Conservation (phyloP, 2,888 invertebrate genomes). For the Serrognathus titanus region DNA sequence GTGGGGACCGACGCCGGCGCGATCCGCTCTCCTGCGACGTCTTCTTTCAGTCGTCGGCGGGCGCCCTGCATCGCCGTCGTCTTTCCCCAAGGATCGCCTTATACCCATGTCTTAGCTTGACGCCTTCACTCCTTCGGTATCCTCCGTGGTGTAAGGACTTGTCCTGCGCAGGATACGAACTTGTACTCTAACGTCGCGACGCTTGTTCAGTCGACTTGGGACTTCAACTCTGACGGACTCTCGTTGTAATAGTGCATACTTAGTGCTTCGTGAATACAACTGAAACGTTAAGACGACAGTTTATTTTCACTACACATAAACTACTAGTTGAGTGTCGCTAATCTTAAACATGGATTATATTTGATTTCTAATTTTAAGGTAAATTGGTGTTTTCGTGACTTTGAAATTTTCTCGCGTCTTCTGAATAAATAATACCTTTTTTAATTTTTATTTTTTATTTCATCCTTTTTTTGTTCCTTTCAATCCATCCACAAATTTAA, state of each 20-base stretch:
- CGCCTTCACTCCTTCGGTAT: constrained; percentile 50
- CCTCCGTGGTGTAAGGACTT: constrained; percentile 48
- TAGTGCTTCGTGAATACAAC: no score
- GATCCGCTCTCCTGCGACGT: constrained; percentile 45
- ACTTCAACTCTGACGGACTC: constrained; percentile 26
- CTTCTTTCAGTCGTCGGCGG: constrained; percentile 51
- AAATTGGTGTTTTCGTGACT: constrained; percentile 4
- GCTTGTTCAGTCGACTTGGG: constrained; percentile 28
- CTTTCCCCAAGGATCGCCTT: constrained; percentile 47
- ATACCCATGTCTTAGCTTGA: constrained; percentile 47
- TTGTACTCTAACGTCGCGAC: constrained; percentile 14
- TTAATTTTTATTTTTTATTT: constrained; percentile 11
- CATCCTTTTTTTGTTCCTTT: constrained; percentile 1
- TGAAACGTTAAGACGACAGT: no score
- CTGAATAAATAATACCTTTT: constrained; percentile 5
- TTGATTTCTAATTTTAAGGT: constrained; percentile 12
- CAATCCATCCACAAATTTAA: neutral
- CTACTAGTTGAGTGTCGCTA: no score
- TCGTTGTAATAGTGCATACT: neutral
- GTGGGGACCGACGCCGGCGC: constrained; percentile 44
- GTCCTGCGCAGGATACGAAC: constrained; percentile 32
- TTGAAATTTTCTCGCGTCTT: neutral
- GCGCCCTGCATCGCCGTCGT: constrained; percentile 47
- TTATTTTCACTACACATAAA: no score
- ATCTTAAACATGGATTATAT: constrained; percentile 9